Evolutionary conservation across 2,797 vertebrate genomes (phyloP).

Genomic region (Scolopax rusticola): DNA sequence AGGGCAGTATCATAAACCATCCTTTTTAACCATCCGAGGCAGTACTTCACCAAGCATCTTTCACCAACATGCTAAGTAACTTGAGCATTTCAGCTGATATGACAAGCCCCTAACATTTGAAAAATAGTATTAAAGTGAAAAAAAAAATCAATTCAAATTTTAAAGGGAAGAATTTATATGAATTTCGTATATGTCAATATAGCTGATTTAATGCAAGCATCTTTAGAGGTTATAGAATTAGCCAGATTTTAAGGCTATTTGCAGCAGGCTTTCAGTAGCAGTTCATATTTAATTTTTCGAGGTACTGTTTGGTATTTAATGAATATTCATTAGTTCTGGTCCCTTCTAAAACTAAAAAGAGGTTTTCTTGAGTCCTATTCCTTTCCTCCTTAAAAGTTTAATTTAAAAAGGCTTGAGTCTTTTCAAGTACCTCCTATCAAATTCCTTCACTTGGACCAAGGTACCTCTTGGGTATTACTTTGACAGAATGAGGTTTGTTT

Average conservation of each 20-base stretch:
- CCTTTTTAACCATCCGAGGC: too few relatives aligned
- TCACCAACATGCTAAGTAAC: background rate
- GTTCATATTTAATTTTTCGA: background rate
- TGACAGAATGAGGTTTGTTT: conserved; percentile 66
- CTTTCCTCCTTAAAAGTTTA: conserved; percentile 35
- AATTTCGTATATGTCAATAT: background rate
- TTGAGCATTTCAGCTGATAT: background rate
- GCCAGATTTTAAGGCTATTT: background rate
- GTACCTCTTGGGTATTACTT: conserved; percentile 21
- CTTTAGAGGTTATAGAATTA: conserved; percentile 8
- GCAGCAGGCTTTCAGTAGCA: background rate
- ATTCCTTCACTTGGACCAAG: conserved; percentile 18
- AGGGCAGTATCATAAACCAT: background rate
- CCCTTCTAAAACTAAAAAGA: conserved; percentile 30
- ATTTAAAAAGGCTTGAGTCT: conserved; percentile 31
- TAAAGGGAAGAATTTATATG: background rate
- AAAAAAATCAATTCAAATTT: background rate
- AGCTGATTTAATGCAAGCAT: background rate
- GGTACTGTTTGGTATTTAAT: background rate
- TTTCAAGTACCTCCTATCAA: conserved; percentile 35
- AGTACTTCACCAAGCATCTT: background rate
- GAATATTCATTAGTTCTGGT: conserved; percentile 15
- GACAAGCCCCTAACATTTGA: background rate
- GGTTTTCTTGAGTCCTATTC: background rate
- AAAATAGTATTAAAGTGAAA: background rate